Evolutionary conservation across 2,113 vertebrate genomes (phyloP).

Genomic region (Paramormyrops kingsleyae): DNA sequence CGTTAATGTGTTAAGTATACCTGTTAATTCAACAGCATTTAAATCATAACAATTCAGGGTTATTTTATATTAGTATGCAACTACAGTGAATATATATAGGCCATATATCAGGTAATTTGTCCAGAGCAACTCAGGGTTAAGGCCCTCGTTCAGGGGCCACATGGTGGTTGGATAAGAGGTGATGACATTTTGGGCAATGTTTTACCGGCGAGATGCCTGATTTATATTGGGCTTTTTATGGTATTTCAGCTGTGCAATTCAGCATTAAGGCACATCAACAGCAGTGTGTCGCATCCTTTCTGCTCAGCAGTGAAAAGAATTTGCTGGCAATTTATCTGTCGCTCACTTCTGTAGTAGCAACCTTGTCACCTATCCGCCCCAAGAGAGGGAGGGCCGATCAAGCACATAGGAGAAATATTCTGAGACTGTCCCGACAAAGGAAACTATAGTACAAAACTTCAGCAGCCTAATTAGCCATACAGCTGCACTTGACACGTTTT

Average conservation of each 20-base stretch:
- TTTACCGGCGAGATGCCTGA: neutral
- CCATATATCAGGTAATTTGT: neutral
- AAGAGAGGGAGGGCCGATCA: neutral
- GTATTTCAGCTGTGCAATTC: neutral
- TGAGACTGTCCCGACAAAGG: neutral
- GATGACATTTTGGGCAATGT: neutral
- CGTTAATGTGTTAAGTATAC: neutral
- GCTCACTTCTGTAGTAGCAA: neutral
- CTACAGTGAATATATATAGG: neutral
- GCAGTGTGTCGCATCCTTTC: neutral
- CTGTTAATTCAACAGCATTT: neutral
- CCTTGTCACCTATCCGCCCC: neutral
- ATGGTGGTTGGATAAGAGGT: neutral
- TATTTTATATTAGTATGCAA: neutral
- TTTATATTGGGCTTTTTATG: neutral
- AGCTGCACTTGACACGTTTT: neutral
- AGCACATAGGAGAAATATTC: neutral
- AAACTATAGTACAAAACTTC: neutral
- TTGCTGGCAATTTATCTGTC: too few species aligned
- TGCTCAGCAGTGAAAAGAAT: neutral
- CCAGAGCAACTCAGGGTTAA: neutral
- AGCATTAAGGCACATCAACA: neutral
- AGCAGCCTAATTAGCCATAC: neutral
- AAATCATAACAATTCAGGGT: neutral
- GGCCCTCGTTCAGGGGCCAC: neutral